Conservation (phyloP, 1,140 invertebrate genomes). For the Drosophila mayri region DNA sequence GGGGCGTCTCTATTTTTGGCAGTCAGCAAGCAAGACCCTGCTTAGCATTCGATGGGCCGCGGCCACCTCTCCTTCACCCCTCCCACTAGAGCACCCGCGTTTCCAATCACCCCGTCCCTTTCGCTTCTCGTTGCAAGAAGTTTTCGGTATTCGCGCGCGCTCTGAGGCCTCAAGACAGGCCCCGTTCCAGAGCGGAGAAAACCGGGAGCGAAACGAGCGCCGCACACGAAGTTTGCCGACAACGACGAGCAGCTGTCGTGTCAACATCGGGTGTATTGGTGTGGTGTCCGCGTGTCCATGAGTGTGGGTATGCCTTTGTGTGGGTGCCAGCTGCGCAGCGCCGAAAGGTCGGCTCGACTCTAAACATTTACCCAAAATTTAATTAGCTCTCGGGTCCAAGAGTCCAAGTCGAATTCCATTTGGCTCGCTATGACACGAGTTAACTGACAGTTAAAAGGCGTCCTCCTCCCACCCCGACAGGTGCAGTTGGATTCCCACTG, state of each 20-base stretch:
- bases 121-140: conserved; percentile 64
- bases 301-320: conserved; percentile 18
- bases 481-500: conserved; percentile 21
- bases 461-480: neutral
- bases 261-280: conserved; percentile 12
- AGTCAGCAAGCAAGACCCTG: conserved; percentile 49
- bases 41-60: conserved; percentile 43
- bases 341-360: conserved; percentile 65
- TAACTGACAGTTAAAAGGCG: conserved; percentile 13
- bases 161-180: conserved; percentile 72
- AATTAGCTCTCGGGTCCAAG: conserved; percentile 49
- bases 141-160: conserved; percentile 74
- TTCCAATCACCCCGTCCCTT: conserved; percentile 31
- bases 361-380: conserved; percentile 70
- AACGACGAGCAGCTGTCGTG: conserved; percentile 46
- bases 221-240: conserved; percentile 40
- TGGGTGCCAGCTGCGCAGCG: conserved; percentile 60
- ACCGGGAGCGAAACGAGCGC: conserved; percentile 35
- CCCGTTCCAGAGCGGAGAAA: conserved; percentile 69
- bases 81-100: conserved; percentile 21
- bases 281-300: conserved; percentile 15
- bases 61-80: conserved; percentile 12
- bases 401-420: conserved; percentile 35
- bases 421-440: conserved; percentile 19
- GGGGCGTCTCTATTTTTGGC: conserved; percentile 80